These are phyloP conservation scores for Spicauda simplicius DNA, from an alignment of 2,888 invertebrate genomes.

Conservation along the genomic window DNA sequence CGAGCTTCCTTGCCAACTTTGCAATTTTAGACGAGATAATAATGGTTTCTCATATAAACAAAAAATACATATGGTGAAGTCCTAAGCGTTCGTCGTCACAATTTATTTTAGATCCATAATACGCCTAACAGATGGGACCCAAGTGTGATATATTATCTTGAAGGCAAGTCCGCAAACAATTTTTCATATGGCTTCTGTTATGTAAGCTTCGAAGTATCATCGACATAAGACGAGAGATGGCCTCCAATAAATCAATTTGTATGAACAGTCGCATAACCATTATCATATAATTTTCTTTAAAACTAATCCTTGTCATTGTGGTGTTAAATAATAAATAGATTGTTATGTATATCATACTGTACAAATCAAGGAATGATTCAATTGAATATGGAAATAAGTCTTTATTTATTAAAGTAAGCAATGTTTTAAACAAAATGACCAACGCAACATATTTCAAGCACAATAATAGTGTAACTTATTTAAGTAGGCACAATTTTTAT, in stretches of 20 bases:
- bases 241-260: background rate
- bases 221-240: background rate
- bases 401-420: no score
- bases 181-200: conserved; percentile 32
- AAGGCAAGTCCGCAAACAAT: conserved; percentile 7
- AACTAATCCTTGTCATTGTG: no score
- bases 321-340: no score
- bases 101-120: conserved; percentile 58
- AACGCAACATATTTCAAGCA: no score
- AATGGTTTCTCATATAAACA: conserved; percentile 52
- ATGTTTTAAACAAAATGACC: no score
- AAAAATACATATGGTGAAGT: conserved; percentile 42
- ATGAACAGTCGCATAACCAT: background rate
- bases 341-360: no score
- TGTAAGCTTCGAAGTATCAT: background rate
- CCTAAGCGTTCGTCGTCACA: conserved; percentile 60
- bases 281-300: no score
- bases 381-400: no score
- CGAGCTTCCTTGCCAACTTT: conserved; percentile 80
- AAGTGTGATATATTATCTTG: conserved; percentile 22
- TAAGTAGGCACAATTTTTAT: conserved; percentile 9
- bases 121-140: conserved; percentile 35
- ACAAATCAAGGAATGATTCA: no score
- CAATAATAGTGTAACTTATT: no score
- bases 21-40: conserved; percentile 76